A percentile compares a stretch with the other conserved stretches of the same genome.
phyloP scores from a whole-genome alignment of 2,888 invertebrate genomes.

The Morpho helenor region DNA sequence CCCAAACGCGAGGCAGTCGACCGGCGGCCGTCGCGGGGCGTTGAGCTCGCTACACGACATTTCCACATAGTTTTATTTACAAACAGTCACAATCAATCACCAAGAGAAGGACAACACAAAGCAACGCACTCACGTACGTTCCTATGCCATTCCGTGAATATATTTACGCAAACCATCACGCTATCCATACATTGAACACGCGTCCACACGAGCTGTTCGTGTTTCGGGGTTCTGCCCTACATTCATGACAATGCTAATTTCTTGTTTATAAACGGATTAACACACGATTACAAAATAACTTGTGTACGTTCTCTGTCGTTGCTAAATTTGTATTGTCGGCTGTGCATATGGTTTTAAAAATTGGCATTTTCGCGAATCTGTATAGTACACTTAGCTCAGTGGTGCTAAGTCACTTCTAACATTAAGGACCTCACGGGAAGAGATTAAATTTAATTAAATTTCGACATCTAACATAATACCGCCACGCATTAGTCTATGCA shows the following conservation, averaged over 20 bases:
- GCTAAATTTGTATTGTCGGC: too few relatives aligned
- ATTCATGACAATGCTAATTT: conserved; percentile 38
- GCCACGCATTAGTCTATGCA: too few relatives aligned
- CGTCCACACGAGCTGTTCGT: conserved; percentile 36
- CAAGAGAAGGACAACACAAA: conserved; percentile 47
- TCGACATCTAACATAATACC: too few relatives aligned
- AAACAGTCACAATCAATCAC: conserved; percentile 50
- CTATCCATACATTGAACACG: conserved; percentile 22
- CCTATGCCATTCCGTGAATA: conserved; percentile 30
- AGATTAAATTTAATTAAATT: too few relatives aligned
- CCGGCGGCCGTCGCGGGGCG: conserved; percentile 59
- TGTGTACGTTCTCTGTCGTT: not conserved
- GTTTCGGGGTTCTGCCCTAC: conserved; percentile 37
- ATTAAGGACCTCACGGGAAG: too few relatives aligned
- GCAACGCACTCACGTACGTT: conserved; percentile 54
- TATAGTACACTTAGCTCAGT: too few relatives aligned
- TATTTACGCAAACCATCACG: conserved; percentile 30
- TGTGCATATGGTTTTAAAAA: too few relatives aligned
- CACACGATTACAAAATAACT: conserved; percentile 5
- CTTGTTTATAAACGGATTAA: conserved; percentile 27
- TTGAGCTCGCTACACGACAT: conserved; percentile 41
- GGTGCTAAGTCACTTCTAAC: too few relatives aligned
- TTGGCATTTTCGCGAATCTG: too few relatives aligned
- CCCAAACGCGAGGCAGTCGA: conserved; percentile 42
- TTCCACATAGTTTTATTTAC: conserved; percentile 60